Evolutionary conservation across 2,888 invertebrate genomes (phyloP), one percentile per base, ranked within the genome.

Genomic region (Gari tellinella): DNA sequence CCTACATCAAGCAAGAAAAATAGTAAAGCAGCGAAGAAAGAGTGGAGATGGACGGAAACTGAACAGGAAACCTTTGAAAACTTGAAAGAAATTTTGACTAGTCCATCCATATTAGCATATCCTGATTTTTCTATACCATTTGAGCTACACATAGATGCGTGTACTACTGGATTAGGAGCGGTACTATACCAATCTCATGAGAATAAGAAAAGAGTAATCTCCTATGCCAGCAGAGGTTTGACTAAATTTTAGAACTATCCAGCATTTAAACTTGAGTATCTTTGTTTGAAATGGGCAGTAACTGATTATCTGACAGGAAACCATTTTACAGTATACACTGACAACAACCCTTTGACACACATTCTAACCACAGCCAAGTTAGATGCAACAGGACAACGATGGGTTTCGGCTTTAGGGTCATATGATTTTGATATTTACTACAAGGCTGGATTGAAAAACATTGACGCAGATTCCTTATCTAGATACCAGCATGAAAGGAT

Each of bases 221-320:
- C 53, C 4, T 68, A 52, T 55, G 77, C 67, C 1, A 51, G 58
- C 15, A n/a, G 72, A 38, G 15, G 23, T 12, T 38, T 77, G 15
- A 38, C 31, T 12, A 40, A 63, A 5, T 65, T 66, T 26, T 41
- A 45, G 37, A 76, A 72, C 26, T 68, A 68, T 19, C 45, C 41
- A 25, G 19, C 65, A 3, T 66, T 43, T 19, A 66, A 52, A 15
- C 23, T 66, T 14, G 66, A 66, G 15, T 66, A 58, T n/a, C 38
- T 66, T n/a, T 57, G 58, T n/a, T 31, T 72, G 40, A 77, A 77
- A 48, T 77, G 64, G 68, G 61, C 68, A 7, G 45, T 77, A 5
- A 65, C 68, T 1, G 67, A 56, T 25, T 38, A 31, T 31, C 31
- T 62, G 14, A 12, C 19, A 8, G 26, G 7, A 23, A 52, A 53